phyloP scores from a whole-genome alignment of 2,888 invertebrate genomes.

The Aelia acuminata region DNA sequence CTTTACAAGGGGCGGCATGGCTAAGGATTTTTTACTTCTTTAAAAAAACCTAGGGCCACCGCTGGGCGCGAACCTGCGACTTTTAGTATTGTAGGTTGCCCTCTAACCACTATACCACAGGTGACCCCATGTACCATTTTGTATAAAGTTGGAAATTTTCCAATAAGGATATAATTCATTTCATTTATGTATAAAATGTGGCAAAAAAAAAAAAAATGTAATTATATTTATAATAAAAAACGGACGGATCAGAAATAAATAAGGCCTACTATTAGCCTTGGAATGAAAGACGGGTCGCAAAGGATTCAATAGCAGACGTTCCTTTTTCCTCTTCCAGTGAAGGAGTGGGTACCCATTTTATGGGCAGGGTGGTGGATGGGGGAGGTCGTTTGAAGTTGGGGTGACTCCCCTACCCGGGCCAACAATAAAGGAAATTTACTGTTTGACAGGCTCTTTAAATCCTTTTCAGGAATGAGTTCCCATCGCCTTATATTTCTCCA shows the following conservation, averaged over 20 bases:
- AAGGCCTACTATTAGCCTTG: background rate
- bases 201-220: too few relatives aligned
- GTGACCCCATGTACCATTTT: too few relatives aligned
- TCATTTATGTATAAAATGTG: too few relatives aligned
- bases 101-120: too few relatives aligned
- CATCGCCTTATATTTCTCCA: background rate
- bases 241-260: background rate
- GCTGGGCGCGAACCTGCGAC: too few relatives aligned
- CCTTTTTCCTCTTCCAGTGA: background rate
- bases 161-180: too few relatives aligned
- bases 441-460: constrained; percentile 23
- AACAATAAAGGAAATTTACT: constrained; percentile 35
- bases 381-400: constrained; percentile 15
- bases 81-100: too few relatives aligned
- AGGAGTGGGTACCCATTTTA: constrained; percentile 4
- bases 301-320: constrained; percentile 11
- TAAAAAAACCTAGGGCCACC: too few relatives aligned
- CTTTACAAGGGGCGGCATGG: too few relatives aligned
- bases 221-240: background rate
- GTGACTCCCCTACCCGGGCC: background rate
- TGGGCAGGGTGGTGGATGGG: background rate
- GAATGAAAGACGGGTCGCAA: background rate
- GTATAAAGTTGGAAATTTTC: too few relatives aligned
- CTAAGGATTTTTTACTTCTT: too few relatives aligned
- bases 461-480: background rate